These are phyloP conservation scores for Nomada flava DNA, from an alignment of 2,888 invertebrate genomes.

Conservation along the genomic window DNA sequence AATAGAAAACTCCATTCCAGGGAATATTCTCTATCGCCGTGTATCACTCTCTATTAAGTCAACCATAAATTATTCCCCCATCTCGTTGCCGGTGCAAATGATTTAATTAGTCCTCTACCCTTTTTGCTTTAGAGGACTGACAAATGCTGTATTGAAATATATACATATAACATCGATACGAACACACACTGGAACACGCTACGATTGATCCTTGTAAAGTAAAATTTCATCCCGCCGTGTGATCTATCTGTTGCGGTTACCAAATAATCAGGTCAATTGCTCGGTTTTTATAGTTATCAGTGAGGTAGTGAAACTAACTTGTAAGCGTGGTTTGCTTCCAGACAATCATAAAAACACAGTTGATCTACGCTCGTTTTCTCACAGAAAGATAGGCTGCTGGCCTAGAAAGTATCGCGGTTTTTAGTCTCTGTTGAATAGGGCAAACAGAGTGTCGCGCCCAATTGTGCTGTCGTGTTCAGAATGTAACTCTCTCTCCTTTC, in stretches of 20 bases:
- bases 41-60: not conserved
- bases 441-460: slow-evolving; percentile 56
- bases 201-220: not conserved
- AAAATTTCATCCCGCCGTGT: not conserved
- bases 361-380: slow-evolving; percentile 35
- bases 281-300: slow-evolving; percentile 23
- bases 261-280: slow-evolving; percentile 21
- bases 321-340: not conserved
- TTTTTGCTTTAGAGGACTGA: not conserved
- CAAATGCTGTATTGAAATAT: not conserved
- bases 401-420: slow-evolving; percentile 68
- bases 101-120: not conserved
- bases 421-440: slow-evolving; percentile 57
- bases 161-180: not conserved
- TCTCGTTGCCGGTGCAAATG: not conserved
- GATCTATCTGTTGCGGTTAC: not conserved
- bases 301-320: slow-evolving; percentile 5
- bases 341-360: not conserved
- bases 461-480: slow-evolving; percentile 47
- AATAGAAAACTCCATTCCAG: not conserved
- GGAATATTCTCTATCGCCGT: not conserved
- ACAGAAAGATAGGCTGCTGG: slow-evolving; percentile 43
- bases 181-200: too few relatives aligned
- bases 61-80: slow-evolving; percentile 13
- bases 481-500: slow-evolving; percentile 61